Conservation (phyloP, 2,888 invertebrate genomes). For the Rhabditoides inermis region DNA sequence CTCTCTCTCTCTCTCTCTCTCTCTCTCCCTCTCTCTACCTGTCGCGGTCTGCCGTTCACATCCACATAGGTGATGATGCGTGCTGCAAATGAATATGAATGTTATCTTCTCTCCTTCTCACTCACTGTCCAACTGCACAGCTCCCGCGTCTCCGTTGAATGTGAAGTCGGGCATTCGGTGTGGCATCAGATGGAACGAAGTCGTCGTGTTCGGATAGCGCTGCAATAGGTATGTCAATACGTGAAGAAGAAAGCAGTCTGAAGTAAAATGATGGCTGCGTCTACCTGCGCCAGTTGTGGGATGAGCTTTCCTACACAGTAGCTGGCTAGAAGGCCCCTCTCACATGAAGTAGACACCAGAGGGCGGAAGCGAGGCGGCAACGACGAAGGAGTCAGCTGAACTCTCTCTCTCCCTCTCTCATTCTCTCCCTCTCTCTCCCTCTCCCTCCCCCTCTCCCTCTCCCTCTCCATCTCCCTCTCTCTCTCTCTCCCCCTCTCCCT, state of each 20-base stretch:
- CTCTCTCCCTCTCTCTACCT: no score
- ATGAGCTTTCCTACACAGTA: conserved; percentile 39
- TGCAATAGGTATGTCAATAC: no score
- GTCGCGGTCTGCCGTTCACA: conserved; percentile 16
- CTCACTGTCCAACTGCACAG: conserved; percentile 40
- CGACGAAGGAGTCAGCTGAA: no score
- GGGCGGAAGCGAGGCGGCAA: no score
- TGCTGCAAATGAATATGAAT: conserved; percentile 22
- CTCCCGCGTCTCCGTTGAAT: conserved; percentile 39
- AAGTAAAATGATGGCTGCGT: no score
- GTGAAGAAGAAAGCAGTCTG: no score
- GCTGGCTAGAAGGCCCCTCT: no score
- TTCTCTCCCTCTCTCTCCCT: background rate
- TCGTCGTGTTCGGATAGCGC: conserved; percentile 42
- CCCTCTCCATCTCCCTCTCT: background rate
- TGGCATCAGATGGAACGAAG: conserved; percentile 43
- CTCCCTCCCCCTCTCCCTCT: background rate
- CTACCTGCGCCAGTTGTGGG: conserved; percentile 9
- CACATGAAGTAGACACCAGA: no score
- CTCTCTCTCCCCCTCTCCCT: background rate
- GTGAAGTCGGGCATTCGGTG: conserved; percentile 45
- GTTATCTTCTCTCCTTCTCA: background rate
- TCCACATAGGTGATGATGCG: conserved; percentile 43
- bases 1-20: conserved; percentile 5
- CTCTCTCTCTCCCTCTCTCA: no score